Evolutionary conservation across 2,888 invertebrate species (phyloP).

Genomic region (Drosophila niveifrons): DNA sequence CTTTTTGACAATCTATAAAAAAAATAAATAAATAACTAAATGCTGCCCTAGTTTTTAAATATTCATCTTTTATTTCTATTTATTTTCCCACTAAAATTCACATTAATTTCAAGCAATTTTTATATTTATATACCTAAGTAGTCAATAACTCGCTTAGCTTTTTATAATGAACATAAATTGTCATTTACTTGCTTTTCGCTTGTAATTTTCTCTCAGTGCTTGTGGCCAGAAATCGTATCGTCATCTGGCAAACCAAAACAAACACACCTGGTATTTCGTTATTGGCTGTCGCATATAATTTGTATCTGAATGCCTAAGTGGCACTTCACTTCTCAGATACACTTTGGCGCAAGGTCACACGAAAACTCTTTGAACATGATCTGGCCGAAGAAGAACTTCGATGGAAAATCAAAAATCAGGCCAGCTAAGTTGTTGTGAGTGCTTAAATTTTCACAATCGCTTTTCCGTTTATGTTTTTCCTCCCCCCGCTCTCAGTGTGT

Average conservation of each 20-base stretch:
- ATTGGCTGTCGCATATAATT: not conserved
- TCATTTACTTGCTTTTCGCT: not conserved
- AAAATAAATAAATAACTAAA: no score
- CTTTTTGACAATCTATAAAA: no score
- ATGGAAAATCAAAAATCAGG: not conserved
- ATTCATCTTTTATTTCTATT: no score
- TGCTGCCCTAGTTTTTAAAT: no score
- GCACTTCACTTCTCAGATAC: not conserved
- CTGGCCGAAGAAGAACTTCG: slow-evolving; percentile 9
- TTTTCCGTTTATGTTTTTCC: slow-evolving; percentile 13
- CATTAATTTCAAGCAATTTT: no score
- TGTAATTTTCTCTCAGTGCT: not conserved
- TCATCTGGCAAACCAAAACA: not conserved
- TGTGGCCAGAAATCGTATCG: slow-evolving; percentile 12
- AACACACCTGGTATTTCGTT: not conserved
- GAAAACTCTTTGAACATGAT: slow-evolving; percentile 20
- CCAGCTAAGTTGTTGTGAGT: slow-evolving; percentile 8
- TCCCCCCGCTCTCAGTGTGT: not conserved
- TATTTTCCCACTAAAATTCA: no score
- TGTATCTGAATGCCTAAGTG: slow-evolving; percentile 1
- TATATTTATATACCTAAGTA: no score
- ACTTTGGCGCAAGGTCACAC: not conserved
- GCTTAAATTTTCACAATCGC: slow-evolving; percentile 56
- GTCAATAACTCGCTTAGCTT: no score
- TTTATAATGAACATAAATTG: no score